These are phyloP conservation scores for Passer montanus DNA, from an alignment of 2,113 vertebrate species.

Conservation along the genomic window DNA sequence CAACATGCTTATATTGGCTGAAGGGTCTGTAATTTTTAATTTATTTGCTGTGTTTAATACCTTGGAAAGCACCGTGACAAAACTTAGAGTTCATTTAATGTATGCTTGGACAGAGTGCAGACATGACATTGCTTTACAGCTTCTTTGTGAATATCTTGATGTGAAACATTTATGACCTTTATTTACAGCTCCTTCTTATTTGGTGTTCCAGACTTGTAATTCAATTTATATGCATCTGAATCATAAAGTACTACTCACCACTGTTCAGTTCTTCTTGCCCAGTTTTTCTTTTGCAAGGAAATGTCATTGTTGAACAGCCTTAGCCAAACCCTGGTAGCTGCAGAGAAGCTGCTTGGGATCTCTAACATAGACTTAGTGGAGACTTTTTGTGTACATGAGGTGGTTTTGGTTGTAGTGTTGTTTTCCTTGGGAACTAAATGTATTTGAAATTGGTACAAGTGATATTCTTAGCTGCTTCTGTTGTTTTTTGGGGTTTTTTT, in stretches of 20 bases:
- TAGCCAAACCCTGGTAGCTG: not conserved
- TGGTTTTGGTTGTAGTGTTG: not conserved
- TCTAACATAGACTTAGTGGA: not conserved
- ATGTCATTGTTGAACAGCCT: not conserved
- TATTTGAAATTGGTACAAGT: not conserved
- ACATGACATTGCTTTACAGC: not conserved
- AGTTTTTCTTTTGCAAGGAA: not conserved
- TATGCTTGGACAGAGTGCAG: not conserved
- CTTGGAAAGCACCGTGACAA: not conserved
- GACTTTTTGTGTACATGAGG: not conserved
- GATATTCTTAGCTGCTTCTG: not conserved
- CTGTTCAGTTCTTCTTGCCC: not conserved
- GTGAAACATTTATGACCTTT: not conserved
- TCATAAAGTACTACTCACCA: not conserved
- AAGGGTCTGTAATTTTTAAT: not conserved
- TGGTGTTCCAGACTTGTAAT: not conserved
- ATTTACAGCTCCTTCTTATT: conserved; percentile 23
- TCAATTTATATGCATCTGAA: not conserved
- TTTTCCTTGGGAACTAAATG: not conserved
- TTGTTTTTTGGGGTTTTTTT: too few species aligned
- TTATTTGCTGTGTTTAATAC: not conserved
- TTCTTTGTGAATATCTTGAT: not conserved
- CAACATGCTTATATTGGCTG: not conserved
- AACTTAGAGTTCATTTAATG: not conserved
- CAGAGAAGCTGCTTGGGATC: not conserved